Conservation (phyloP, 2,113 vertebrate species). For the Pantherophis guttatus region DNA sequence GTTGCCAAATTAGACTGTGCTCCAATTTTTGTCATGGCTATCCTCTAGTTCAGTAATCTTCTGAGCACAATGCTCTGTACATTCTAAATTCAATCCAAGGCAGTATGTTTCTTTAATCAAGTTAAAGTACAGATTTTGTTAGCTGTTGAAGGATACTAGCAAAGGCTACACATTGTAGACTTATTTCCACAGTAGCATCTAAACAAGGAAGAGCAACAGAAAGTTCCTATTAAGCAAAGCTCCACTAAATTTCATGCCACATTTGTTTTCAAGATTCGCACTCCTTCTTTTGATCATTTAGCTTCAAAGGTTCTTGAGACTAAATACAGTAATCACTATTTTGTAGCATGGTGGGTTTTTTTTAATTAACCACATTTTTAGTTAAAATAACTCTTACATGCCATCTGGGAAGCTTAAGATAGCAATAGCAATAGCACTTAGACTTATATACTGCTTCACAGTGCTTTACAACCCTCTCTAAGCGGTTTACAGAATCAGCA, state of each 20-base stretch:
- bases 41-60: not conserved
- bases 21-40: slow-evolving; percentile 1
- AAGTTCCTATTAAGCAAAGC: not conserved
- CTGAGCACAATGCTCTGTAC: not conserved
- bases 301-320: not conserved
- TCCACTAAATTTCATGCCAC: not conserved
- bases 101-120: not conserved
- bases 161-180: not conserved
- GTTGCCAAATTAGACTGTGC: not conserved
- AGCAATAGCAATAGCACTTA: too few relatives aligned
- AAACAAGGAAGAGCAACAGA: not conserved
- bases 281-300: not conserved
- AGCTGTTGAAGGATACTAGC: not conserved
- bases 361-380: not conserved
- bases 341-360: not conserved
- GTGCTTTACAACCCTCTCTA: too few relatives aligned
- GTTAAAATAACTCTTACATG: not conserved
- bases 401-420: not conserved
- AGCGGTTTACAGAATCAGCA: too few relatives aligned
- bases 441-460: too few relatives aligned
- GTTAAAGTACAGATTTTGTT: not conserved
- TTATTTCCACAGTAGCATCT: not conserved
- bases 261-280: not conserved
- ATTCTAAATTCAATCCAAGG: not conserved
- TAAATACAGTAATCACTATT: not conserved